These are phyloP conservation scores for Paralvinella palmiformis DNA, from an alignment of 1,140 invertebrate species.

Conservation along the genomic window DNA sequence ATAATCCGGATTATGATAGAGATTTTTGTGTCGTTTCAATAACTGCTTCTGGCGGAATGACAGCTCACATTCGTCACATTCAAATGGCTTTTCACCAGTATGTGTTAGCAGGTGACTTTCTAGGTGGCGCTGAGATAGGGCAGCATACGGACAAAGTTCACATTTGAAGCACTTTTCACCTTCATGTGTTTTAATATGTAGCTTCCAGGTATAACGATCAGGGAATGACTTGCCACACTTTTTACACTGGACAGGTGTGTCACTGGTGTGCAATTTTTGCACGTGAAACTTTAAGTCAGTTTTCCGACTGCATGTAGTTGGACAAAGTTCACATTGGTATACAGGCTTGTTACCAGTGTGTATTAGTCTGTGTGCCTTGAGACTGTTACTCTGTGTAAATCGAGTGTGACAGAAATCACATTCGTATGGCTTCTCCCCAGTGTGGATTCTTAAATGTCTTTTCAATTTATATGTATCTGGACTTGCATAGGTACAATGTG, in stretches of 20 bases:
- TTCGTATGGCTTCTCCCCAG: constrained; percentile 87
- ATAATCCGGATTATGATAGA: constrained; percentile 89
- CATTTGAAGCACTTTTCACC: constrained; percentile 97
- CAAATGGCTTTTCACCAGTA: constrained; percentile 57
- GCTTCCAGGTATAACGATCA: constrained; percentile 55
- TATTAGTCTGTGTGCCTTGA: constrained; percentile 75
- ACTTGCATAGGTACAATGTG: constrained; percentile 94
- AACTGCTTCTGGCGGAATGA: constrained; percentile 83
- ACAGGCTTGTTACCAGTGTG: constrained; percentile 93
- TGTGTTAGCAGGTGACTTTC: constrained; percentile 95
- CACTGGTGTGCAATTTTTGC: constrained; percentile 90
- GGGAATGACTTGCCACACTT: constrained; percentile 88
- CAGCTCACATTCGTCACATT: constrained; percentile 52
- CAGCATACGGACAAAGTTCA: constrained; percentile 89
- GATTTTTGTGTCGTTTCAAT: constrained; percentile 82
- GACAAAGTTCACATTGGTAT: constrained; percentile 90
- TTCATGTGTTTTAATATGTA: constrained; percentile 83
- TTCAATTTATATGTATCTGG: constrained; percentile 95
- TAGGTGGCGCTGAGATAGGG: constrained; percentile 83
- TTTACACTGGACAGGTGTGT: constrained; percentile 85
- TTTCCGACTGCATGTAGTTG: constrained; percentile 92
- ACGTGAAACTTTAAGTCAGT: constrained; percentile 94
- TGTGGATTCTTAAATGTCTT: constrained; percentile 88
- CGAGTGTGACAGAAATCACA: constrained; percentile 75
- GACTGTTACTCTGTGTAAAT: constrained; percentile 93